Base-by-base conservation (phyloP, 2,797 vertebrate genomes). In the Staurois parvus region DNA sequence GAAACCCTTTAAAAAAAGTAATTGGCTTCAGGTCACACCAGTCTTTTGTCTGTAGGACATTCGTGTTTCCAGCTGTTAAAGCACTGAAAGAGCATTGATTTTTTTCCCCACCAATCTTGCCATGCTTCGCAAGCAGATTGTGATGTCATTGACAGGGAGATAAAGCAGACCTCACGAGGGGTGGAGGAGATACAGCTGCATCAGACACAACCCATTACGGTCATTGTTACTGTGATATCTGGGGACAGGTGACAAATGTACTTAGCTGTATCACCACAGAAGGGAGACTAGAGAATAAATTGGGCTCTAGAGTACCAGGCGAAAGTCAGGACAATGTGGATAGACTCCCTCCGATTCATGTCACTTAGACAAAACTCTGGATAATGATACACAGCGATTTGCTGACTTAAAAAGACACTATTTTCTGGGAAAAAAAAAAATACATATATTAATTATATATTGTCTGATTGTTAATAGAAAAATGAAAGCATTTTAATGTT, bases 181-280 rank as follows among this genome's bases (percentile, higher is more conserved):
- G 76, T 19, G 37, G 29, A 67, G 66, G 62, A 79, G 66, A 42
- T 30, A 48, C 37, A 45, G 76, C 76, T 68, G 52, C 75, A 77
- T 1, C 75, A 64, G 75, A 40, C 56, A 66, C 24, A 66, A n/a
- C 28, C 13, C 76, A 42, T 28, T 66, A 40, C n/a, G 59, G 76
- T 77, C 59, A 79, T 69, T 69, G 64, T 24, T 79, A 67, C 26
- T 12, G 59, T 19, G 59, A 79, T 69, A 34, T 64, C 68, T 7
- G 5, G 17, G 70, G 70, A 66, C 69, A 64, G 26, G 32, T 81
- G 70, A 72, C 45, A 82, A 56, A 24, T 52, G 42, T 32, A 70
- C 42, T 68, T 68, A 34, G 68, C 77, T 24, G 28, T 26, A 52
- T 81, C 21, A 72, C 59, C 42, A 68, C 67, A 52, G 79, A 29